Evolutionary conservation across 2,797 vertebrate species (phyloP).

Genomic region (Aplochiton taeniatus): DNA sequence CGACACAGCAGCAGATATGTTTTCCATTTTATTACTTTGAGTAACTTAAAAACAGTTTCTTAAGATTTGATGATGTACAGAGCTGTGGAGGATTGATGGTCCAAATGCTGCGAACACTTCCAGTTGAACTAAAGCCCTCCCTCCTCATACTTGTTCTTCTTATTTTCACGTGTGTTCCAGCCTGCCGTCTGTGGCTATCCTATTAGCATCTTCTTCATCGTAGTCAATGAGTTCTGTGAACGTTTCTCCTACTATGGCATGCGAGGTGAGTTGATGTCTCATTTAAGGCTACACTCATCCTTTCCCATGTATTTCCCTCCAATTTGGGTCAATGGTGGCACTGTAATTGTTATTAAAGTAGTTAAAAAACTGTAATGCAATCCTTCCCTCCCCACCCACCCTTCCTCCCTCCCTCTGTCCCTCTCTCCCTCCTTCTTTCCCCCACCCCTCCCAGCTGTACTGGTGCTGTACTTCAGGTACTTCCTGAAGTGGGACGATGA

Average conservation of each 20-base stretch:
- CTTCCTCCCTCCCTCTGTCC: too few relatives aligned
- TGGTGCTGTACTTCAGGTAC: constrained; percentile 88
- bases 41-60: too few relatives aligned
- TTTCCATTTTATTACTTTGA: too few relatives aligned
- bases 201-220: constrained; percentile 90
- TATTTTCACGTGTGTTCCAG: constrained; percentile 18
- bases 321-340: not conserved
- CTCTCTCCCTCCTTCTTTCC: not conserved
- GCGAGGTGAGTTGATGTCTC: constrained; percentile 76
- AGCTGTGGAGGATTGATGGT: too few relatives aligned
- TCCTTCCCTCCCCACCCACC: not conserved
- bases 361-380: too few relatives aligned
- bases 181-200: constrained; percentile 76
- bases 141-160: too few relatives aligned
- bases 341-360: too few relatives aligned
- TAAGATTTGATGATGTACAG: too few relatives aligned
- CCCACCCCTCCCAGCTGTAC: constrained; percentile 76
- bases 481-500: constrained; percentile 87
- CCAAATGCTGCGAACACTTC: too few relatives aligned
- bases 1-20: too few relatives aligned
- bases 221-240: constrained; percentile 94
- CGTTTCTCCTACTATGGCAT: constrained; percentile 98
- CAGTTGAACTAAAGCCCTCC: too few relatives aligned
- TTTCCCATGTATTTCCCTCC: not conserved
- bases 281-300: not conserved